phyloP scores from a whole-genome alignment of 1,140 invertebrate species.

The Cyrtorhinus lividipennis region DNA sequence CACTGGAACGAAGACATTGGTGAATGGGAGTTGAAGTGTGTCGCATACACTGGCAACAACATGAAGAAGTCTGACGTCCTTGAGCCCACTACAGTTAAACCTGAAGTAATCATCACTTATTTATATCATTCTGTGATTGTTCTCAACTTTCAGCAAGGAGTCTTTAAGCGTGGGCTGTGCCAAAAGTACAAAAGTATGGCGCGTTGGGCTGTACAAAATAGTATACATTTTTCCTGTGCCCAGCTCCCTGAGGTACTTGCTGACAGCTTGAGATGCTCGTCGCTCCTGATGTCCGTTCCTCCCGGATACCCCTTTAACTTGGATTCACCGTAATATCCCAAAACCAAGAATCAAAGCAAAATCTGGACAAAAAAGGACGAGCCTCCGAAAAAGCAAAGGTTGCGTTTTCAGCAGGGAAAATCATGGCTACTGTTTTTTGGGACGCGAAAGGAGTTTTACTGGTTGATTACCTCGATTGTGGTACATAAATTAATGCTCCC shows the following conservation, averaged over 20 bases:
- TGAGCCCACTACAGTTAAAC: constrained; percentile 2
- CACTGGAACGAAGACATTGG: constrained; percentile 97
- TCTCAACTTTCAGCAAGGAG: neutral
- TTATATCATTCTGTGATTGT: neutral
- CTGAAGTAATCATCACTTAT: constrained; percentile 13
- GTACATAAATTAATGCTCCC: too few relatives aligned
- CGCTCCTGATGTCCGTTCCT: neutral
- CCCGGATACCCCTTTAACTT: too few relatives aligned
- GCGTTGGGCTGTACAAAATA: too few relatives aligned
- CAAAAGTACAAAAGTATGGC: neutral
- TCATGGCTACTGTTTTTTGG: too few relatives aligned
- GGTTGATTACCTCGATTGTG: too few relatives aligned
- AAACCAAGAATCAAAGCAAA: too few relatives aligned
- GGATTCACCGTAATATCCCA: too few relatives aligned
- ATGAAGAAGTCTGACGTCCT: constrained; percentile 52
- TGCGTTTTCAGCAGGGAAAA: too few relatives aligned
- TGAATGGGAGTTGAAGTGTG: constrained; percentile 95
- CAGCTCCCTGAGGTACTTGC: neutral
- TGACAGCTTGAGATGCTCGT: neutral
- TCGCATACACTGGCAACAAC: constrained; percentile 98
- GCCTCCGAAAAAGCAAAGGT: too few relatives aligned
- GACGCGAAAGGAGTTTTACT: too few relatives aligned
- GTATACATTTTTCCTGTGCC: neutral
- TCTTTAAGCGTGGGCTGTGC: neutral
- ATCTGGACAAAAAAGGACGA: too few relatives aligned